Evolutionary conservation across 2,113 vertebrate species (phyloP).

Genomic region (Mandrillus leucophaeus): DNA sequence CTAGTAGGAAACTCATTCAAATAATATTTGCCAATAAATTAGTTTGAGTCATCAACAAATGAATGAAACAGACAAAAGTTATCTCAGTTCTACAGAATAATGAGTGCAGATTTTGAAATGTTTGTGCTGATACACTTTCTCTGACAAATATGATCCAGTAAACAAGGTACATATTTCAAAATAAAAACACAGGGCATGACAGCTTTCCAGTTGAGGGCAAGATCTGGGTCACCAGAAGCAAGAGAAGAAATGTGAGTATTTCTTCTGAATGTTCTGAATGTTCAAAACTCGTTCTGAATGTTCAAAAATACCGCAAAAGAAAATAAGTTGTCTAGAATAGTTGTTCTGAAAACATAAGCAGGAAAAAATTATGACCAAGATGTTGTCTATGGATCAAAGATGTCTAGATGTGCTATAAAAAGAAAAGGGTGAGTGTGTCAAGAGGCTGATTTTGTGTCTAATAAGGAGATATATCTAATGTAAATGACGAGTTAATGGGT

Average conservation of each 20-base stretch:
- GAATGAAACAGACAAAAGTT: background rate
- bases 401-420: background rate
- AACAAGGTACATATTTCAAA: background rate
- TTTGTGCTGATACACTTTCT: background rate
- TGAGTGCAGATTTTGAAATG: background rate
- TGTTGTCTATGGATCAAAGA: no score
- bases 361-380: background rate
- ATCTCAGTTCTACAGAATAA: background rate
- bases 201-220: background rate
- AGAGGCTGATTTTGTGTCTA: background rate
- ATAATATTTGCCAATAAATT: slow-evolving; percentile 69
- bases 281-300: background rate
- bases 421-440: background rate
- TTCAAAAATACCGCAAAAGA: background rate
- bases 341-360: background rate
- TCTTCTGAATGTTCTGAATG: no score
- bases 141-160: background rate
- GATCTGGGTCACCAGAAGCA: background rate
- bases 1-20: slow-evolving; percentile 77
- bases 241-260: background rate
- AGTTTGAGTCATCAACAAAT: background rate
- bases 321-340: background rate
- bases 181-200: background rate
- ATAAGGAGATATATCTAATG: no score
- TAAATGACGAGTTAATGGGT: no score